Base-by-base conservation (phyloP, 2,888 invertebrate genomes). In the Pterobdella sp. region DNA sequence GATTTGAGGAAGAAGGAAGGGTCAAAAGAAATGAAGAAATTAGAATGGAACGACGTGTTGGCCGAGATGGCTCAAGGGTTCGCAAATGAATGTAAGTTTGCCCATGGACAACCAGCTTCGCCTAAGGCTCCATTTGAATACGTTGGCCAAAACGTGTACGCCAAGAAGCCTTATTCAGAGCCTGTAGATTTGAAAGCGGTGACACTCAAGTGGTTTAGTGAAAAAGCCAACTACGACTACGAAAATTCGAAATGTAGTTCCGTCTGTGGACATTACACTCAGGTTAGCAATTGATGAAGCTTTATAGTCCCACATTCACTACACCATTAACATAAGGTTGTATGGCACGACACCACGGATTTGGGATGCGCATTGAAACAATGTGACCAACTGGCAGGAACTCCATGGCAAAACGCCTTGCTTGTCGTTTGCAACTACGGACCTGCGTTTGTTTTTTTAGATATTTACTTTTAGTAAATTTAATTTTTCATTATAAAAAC, bases 1-100 rank as follows among this genome's bases (percentile, higher is more conserved):
- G n/a, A 56, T 7, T n/a, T 56, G 60, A 56, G 60, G n/a, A 56
- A 56, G n/a, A n/a, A 18, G n/a, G 60, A 56, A 56, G 60, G 60
- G 4, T 56, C 60, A 26, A 56, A 56, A n/a, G n/a, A 56, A 22
- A 56, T 56, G 60, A 56, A 18, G n/a, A 4, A 56, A 56, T 26
- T 56, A 26, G 60, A 14, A 56, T 56, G 60, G 60, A 22, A 56
- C 26, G 14, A 22, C 4, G 26, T 3, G 60, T 22, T 56, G 60
- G 60, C 60, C 18, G n/a, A 56, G 60, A 56, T 56, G 60, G 60
- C 60, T 56, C 4, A 56, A 22, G 10, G 4, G 4, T 56, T 22
- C n/a, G 60, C 60, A 3, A 22, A 56, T 3, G n/a, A 56, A 26
- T 56, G 60, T n/a, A 56, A n/a, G 14, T 56, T 56, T n/a, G 60